Evolutionary conservation across 1,140 invertebrate genomes (phyloP), one percentile per base, ranked within the genome.

Genomic region (Pissodes strobi): DNA sequence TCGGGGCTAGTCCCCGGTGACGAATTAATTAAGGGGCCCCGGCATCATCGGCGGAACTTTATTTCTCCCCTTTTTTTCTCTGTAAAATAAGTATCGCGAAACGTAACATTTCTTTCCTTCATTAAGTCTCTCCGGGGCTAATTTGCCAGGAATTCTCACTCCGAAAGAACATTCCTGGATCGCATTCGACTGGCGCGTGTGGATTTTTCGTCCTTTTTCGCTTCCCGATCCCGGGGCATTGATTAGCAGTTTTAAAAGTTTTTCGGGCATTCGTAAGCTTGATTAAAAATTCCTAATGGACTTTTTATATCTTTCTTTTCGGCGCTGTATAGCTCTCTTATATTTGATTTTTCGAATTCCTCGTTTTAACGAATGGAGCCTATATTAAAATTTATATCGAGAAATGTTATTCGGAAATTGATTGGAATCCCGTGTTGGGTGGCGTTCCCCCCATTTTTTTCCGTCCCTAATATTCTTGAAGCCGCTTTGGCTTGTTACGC

Each of bases 141-240:
- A 74, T 76, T 76, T 74, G 64, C 66, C 69, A 72, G 70, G 74
- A 76, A 76, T 76, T 76, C 69, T 64, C 74, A 73, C 72, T 72
- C 69, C 71, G 66, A 72, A 72, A 72, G 65, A 71, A 69, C 70
- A 75, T 75, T 75, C 72, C 71, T 64, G 73, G 72, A 72, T 69
- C 52, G 61, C 69, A 72, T 73, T 74, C 68, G 69, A 72, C 70
- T 59, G 66, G 58, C 62, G n/a, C n/a, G 66, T 61, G 66, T 51
- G 64, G 67, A 64, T 66, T 67, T 70, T 65, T 69, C 62, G 58
- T 66, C 68, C 68, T 72, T 67, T 57, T 64, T 34, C 55, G 22
- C 37, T 49, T 56, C 53, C 48, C n/a, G 57, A 63, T 66, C 59
- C 22, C 21, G 52, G 46, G 30, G 41, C 67, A 70, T 70, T 70